Evolutionary conservation across 2,797 vertebrate species (phyloP).

Genomic region (Pogonophryne albipinna): DNA sequence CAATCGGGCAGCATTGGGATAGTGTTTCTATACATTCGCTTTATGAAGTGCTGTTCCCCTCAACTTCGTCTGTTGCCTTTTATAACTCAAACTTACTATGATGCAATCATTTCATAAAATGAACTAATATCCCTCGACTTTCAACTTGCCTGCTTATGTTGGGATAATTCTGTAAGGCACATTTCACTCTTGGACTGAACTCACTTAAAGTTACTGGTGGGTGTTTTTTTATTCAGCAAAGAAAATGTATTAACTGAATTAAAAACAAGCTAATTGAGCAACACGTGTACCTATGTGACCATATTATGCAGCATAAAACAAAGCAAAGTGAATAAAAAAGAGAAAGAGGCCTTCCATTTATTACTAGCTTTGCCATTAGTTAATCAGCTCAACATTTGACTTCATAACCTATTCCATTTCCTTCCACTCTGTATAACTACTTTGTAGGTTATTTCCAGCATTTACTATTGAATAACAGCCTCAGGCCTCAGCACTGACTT

Average conservation of each 20-base stretch:
- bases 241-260: not conserved
- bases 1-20: not conserved
- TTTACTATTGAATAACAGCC: not conserved
- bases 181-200: constrained; percentile 7
- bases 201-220: constrained; percentile 9
- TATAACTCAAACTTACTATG: constrained; percentile 13
- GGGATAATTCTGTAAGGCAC: not conserved
- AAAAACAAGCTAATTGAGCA: constrained; percentile 8
- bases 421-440: not conserved
- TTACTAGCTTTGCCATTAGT: not conserved
- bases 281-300: not conserved
- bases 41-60: not conserved
- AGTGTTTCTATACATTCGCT: constrained; percentile 1
- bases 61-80: constrained; percentile 23
- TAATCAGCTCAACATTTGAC: not conserved
- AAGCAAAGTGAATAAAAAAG: not conserved
- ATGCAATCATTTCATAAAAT: constrained; percentile 45
- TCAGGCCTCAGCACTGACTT: not conserved
- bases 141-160: constrained; percentile 35
- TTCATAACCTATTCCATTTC: not conserved
- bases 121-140: constrained; percentile 30
- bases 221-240: not conserved
- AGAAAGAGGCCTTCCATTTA: not conserved
- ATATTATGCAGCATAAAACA: not conserved
- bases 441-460: not conserved